Base-by-base conservation (phyloP, 2,113 vertebrate species). In the Rhinopomastus cyanomelas region DNA sequence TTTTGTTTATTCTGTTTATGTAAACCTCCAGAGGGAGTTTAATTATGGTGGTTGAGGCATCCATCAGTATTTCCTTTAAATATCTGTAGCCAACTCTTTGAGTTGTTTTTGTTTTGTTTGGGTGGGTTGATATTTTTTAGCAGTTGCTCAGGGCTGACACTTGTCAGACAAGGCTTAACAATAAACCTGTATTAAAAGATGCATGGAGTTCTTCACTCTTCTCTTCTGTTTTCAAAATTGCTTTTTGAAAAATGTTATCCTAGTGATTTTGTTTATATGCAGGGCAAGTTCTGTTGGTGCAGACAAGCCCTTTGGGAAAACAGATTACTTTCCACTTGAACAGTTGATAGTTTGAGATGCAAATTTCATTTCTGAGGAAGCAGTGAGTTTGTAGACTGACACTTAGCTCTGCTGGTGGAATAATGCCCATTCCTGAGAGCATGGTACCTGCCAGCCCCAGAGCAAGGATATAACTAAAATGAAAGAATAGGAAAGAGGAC, bases 191-290 rank as follows among this genome's bases (percentile, higher is more conserved):
- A 60, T 44, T 67, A 42, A 82, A 85, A 71, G 61, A 81, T 68
- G 34, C 22, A 29, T 27, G 18, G 52, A 30, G 57, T n/a, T 88
- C 76, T 13, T 71, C 21, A 42, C 13, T 6, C 22, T 42, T 42
- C 39, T 51, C 62, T 60, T 22, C 21, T 78, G 5, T 55, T 34
- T 85, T 81, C 44, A 42, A 85, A 91, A 74, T 78, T 44, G 56
- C 44, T 88, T 85, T 78, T 65, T 65, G 72, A 79, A 60, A 86
- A 78, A 29, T 18, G 34, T 68, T 60, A 26, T 73, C n/a, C 25
- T 36, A 53, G 69, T 20, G 46, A 57, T 67, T 91, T 81, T 88
- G 65, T 89, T 88, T 75, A 21, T 71, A 64, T 65, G 73, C 88
- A 86, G 74, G 82, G 77, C 77, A 55, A 52, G 81, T 14, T 39